Percentiles rank a stretch among this genome's conserved stretches.
Evolutionary conservation across 2,113 vertebrate genomes (phyloP).

Genomic region (Benitochromis conjunctus): DNA sequence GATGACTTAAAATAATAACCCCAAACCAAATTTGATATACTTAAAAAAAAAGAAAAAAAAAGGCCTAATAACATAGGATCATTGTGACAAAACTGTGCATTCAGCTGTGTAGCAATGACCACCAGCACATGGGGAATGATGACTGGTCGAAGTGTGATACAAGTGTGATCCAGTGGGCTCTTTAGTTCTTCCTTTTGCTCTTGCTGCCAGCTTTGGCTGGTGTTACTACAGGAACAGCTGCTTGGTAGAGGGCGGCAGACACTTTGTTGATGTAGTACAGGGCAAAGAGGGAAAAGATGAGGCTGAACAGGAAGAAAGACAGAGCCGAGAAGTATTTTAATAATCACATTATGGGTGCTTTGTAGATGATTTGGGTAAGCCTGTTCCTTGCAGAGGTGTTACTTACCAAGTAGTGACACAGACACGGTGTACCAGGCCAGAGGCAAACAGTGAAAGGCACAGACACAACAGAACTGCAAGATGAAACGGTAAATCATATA

Average conservation of each 20-base stretch:
- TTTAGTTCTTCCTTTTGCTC: conserved; percentile 88
- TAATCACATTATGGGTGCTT: rapidly evolving
- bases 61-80: neutral
- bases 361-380: neutral
- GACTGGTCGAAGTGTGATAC: neutral
- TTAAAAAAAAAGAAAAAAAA: neutral
- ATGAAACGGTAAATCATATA: neutral
- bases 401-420: conserved; percentile 96
- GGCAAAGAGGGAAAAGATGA: conserved; percentile 91
- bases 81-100: neutral
- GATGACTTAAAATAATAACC: neutral
- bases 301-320: conserved; percentile 62
- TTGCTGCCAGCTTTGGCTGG: conserved; percentile 84
- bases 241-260: conserved; percentile 90
- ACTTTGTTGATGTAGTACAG: conserved; percentile 98
- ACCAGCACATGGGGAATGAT: neutral
- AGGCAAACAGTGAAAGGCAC: conserved; percentile 86
- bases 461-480: conserved; percentile 85
- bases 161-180: neutral
- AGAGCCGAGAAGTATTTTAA: neutral
- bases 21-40: neutral
- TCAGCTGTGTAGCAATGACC: neutral
- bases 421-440: conserved; percentile 91
- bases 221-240: conserved; percentile 53
- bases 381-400: neutral